A percentile compares a stretch with the other conserved stretches of the same genome.
phyloP scores from a whole-genome alignment of 1,140 invertebrate genomes.

The Notospermus geniculatus region DNA sequence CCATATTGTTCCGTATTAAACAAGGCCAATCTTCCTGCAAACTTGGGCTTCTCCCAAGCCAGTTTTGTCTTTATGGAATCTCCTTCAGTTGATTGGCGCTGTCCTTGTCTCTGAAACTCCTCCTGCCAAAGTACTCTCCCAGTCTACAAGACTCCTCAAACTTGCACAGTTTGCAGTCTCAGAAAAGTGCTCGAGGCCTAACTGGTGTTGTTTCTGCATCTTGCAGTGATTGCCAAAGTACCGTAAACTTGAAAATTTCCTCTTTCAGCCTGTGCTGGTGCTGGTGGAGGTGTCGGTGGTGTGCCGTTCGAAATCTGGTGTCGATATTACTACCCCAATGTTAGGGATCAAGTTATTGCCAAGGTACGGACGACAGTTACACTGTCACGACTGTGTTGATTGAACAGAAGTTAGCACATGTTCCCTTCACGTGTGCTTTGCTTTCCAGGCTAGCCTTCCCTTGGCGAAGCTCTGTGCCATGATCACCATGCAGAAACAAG shows the following conservation, averaged over 20 bases:
- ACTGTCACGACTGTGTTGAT: too few relatives aligned
- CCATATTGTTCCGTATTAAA: too few relatives aligned
- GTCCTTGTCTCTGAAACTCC: neutral
- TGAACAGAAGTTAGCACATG: too few relatives aligned
- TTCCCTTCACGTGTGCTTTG: neutral
- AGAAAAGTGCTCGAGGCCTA: neutral
- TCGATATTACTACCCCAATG: slow-evolving; percentile 53
- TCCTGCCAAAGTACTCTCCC: neutral
- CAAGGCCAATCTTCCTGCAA: too few relatives aligned
- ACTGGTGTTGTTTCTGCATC: too few relatives aligned
- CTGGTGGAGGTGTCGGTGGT: slow-evolving; percentile 37
- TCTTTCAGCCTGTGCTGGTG: slow-evolving; percentile 40
- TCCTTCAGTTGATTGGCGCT: neutral
- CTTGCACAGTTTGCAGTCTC: neutral
- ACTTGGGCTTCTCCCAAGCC: neutral
- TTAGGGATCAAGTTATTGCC: slow-evolving; percentile 50
- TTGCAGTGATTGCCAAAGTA: too few relatives aligned
- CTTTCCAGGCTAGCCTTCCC: slow-evolving; percentile 40
- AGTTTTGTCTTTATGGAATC: neutral
- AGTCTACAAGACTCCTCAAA: neutral
- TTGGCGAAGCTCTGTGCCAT: slow-evolving; percentile 54
- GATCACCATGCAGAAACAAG: slow-evolving; percentile 51
- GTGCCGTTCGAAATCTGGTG: slow-evolving; percentile 53
- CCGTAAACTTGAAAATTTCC: too few relatives aligned
- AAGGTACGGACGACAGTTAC: slow-evolving; percentile 34